These are phyloP conservation scores for Suncus etruscus DNA, from an alignment of 2,113 vertebrate genomes.

Conservation along the genomic window DNA sequence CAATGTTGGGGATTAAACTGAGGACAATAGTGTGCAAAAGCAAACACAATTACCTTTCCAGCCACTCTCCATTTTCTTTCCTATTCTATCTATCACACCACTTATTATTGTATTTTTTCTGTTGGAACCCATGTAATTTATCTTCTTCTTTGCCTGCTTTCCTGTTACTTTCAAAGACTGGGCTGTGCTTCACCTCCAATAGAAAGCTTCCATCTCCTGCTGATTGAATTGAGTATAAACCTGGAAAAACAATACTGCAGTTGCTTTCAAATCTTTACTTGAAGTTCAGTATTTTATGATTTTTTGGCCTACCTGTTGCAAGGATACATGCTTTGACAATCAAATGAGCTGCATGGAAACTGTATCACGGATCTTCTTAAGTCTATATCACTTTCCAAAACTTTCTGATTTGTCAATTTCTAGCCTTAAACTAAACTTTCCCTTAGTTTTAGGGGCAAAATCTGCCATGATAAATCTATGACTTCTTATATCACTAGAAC, in stretches of 20 bases:
- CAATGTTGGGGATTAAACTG: too few species aligned
- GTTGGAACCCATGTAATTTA: too few species aligned
- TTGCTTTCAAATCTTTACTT: neutral
- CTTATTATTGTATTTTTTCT: too few species aligned
- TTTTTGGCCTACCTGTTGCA: neutral
- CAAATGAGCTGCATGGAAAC: neutral
- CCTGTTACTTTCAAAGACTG: too few species aligned
- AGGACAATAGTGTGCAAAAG: too few species aligned
- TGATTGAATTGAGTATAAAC: fast-evolving
- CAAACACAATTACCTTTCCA: too few species aligned
- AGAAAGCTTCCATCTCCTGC: neutral
- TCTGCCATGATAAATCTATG: neutral
- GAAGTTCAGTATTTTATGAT: neutral
- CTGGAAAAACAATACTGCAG: neutral
- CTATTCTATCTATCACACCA: too few species aligned
- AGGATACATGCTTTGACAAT: neutral
- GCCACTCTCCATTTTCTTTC: too few species aligned
- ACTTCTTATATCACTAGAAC: too few species aligned
- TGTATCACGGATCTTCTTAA: neutral
- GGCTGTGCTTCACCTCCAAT: too few species aligned
- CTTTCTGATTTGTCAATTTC: neutral
- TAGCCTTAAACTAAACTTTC: neutral
- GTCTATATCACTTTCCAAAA: neutral
- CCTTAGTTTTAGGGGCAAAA: neutral
- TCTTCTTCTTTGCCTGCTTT: too few species aligned